Percentiles rank a stretch among this genome's conserved stretches.
Evolutionary conservation across 1,140 invertebrate genomes (phyloP).

Genomic region (Drosophila repletoides): DNA sequence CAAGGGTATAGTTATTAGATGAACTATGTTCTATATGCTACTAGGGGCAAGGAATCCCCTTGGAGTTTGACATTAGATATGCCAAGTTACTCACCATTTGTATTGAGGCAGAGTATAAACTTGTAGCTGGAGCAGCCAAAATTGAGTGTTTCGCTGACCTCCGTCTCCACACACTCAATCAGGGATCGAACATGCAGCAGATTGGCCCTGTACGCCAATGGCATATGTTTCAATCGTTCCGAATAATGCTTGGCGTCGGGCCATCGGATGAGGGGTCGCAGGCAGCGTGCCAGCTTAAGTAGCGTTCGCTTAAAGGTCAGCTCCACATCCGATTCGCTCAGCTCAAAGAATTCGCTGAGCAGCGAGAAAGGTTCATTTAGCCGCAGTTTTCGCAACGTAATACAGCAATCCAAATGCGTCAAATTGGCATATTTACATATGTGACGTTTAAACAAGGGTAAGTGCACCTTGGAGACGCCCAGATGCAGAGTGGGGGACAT

Average conservation of each 20-base stretch:
- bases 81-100: slow-evolving; percentile 61
- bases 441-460: slow-evolving; percentile 60
- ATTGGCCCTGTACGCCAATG: slow-evolving; percentile 61
- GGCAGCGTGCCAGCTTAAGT: slow-evolving; percentile 54
- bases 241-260: slow-evolving; percentile 64
- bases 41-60: too few species aligned
- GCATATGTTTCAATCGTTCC: slow-evolving; percentile 70
- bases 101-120: slow-evolving; percentile 72
- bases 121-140: slow-evolving; percentile 69
- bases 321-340: slow-evolving; percentile 62
- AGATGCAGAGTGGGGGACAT: slow-evolving; percentile 58
- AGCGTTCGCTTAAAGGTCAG: slow-evolving; percentile 61
- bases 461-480: slow-evolving; percentile 47
- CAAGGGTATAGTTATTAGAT: too few species aligned
- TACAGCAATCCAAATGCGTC: slow-evolving; percentile 67
- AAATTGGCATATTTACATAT: slow-evolving; percentile 61
- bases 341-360: slow-evolving; percentile 69
- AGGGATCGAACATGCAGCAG: slow-evolving; percentile 73
- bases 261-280: slow-evolving; percentile 70
- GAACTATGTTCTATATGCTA: too few species aligned
- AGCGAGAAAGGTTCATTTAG: slow-evolving; percentile 70
- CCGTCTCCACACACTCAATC: slow-evolving; percentile 79
- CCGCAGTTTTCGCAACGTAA: slow-evolving; percentile 72
- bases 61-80: too few species aligned
- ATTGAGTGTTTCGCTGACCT: slow-evolving; percentile 44